Base-by-base conservation (phyloP, 2,888 invertebrate genomes). In the Melanchra persicariae region DNA sequence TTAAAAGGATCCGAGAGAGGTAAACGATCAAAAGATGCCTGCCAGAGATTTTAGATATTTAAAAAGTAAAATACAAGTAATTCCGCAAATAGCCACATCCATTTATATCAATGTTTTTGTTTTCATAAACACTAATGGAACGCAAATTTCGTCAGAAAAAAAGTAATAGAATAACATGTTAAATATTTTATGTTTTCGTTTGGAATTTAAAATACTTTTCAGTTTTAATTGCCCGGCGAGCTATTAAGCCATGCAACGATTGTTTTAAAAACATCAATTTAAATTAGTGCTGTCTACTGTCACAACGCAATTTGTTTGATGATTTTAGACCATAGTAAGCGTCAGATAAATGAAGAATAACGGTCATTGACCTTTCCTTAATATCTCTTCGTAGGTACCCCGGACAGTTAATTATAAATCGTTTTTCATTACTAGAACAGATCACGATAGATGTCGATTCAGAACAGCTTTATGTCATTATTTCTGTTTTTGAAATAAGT, bases 241-340 rank as follows among this genome's bases (percentile, higher is more conserved):
- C 59, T 43, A 10, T 8, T n/a, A 30, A 24, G 45, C 58, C 24
- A 68, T 60, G 54, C 37, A 43, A 26, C 7, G 12, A 30, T 26
- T 47, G 22, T 34, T 78, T 78, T 52, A 12, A 58, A 62, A 78
- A 54, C 52, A 72, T 73, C 17, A 45, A 64, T 75, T 71, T 47
- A 30, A 74, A 70, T 62, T 60, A 64, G 34, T 30, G 12, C 7
- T 60, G n/a, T 34, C 47, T 59, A 37, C 49, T 40, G 70, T 26
- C 70, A 68, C 10, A n/a, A 43, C 9, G 12, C 40, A 47, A 24
- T 58, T 69, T 57, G 26, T 61, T 51, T 37, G 40, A 51, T 57
- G 26, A 43, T 47, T 40, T 59, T n/a, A 57, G n/a, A 45, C n/a
- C n/a, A n/a, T n/a, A n/a, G n/a, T n/a, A n/a, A n/a, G n/a, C n/a